Evolutionary conservation across 2,113 vertebrate species (phyloP), one percentile per base, ranked within the genome.

Genomic region (Coracopsis vasa): DNA sequence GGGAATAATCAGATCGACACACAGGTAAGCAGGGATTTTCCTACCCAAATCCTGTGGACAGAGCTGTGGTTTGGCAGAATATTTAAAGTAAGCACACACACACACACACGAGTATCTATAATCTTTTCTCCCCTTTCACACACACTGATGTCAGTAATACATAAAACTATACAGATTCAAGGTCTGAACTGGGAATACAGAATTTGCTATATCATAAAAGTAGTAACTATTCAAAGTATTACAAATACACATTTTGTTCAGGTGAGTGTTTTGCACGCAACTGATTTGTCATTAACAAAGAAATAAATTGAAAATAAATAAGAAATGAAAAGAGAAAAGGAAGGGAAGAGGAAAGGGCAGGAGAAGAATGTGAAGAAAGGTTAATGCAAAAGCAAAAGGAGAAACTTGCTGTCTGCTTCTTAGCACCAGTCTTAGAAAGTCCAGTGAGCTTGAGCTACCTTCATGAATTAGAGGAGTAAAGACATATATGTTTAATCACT

Each of bases 401-500:
- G n/a, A 86, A 80, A 66, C 15, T 35, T 90, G 44, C 28, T 75
- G 24, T 31, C 64, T 88, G 44, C 53, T 91, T 51, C 61, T 74
- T 85, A 82, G 74, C 53, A 91, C 37, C 14, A 12, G 31, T 60
- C 81, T 94, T 79, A 91, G 90, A 45, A 60, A 91, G 35, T 69
- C 62, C 73, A 56, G 13, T 85, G 48, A 88, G 74, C 16, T 74
- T 80, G 17, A 62, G 69, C 56, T 88, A 92, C 81, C 88, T 97
- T 75, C 77, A 67, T 92, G 53, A 95, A 96, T 94, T 61, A 80
- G 21, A 93, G 73, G 25, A 95, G 74, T 94, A 93, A 97, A 96
- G 88, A 96, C 92, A 91, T 51, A 62, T 67, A 94, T 80, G 75
- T 90, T 97, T 94, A 95, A 96, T 94, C 94, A 95, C 91, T 70